phyloP scores from a whole-genome alignment of 64 coral and sea anemone species.

The Montipora cactus region DNA sequence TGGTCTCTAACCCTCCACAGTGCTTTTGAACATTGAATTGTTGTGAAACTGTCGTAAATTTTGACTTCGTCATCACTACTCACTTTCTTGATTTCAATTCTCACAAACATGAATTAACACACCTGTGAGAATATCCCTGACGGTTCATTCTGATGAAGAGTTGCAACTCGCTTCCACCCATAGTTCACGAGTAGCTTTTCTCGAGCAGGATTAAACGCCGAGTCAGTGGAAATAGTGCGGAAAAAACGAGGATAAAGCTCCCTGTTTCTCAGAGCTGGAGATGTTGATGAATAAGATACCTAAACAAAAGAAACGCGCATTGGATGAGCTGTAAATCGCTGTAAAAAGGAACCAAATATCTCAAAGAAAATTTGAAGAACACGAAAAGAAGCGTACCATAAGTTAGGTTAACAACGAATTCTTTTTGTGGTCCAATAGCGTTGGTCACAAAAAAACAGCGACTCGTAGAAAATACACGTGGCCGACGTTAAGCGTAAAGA shows the following conservation, averaged over 20 bases:
- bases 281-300: constrained; percentile 86
- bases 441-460: too few species aligned
- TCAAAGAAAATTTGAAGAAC: too few species aligned
- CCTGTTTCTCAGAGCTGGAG: constrained; percentile 72
- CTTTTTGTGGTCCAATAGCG: too few species aligned
- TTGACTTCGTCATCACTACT: neutral
- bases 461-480: too few species aligned
- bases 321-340: too few species aligned
- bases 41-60: too few species aligned
- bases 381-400: too few species aligned
- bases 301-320: constrained; percentile 3
- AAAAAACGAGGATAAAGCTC: constrained; percentile 81
- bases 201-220: constrained; percentile 81
- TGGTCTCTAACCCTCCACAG: too few species aligned
- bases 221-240: constrained; percentile 84
- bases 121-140: constrained; percentile 91
- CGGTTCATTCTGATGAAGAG: constrained; percentile 82
- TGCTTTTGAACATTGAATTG: too few species aligned
- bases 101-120: neutral
- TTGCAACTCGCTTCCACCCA: constrained; percentile 81
- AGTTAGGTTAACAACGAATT: too few species aligned
- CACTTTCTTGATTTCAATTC: neutral
- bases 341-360: too few species aligned
- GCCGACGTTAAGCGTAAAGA: too few species aligned
- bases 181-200: constrained; percentile 62